Evolutionary conservation across 2,797 vertebrate genomes (phyloP).

Genomic region (Okamejei kenojei): DNA sequence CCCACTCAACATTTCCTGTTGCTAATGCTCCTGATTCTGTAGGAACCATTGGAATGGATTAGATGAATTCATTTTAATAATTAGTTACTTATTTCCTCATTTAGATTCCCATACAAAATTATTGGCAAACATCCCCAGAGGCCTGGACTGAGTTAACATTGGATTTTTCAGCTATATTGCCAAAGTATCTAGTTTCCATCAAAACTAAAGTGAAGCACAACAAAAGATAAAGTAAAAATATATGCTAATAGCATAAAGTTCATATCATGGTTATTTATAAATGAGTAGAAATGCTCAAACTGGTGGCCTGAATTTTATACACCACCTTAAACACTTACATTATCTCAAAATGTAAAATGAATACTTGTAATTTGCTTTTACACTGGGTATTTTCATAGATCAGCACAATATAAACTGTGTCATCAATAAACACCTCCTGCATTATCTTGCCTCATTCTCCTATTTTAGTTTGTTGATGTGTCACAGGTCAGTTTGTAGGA

Average conservation of each 20-base stretch:
- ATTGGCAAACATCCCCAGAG: not conserved
- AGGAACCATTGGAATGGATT: not conserved
- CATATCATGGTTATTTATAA: not conserved
- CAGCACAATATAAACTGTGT: not conserved
- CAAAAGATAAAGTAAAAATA: not conserved
- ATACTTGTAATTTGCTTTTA: not conserved
- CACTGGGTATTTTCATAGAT: not conserved
- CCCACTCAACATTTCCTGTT: not conserved
- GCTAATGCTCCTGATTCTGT: not conserved
- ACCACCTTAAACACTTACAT: not conserved
- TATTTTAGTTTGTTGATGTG: not conserved
- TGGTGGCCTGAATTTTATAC: not conserved
- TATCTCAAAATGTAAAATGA: not conserved
- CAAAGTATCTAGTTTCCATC: not conserved
- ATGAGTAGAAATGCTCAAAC: not conserved
- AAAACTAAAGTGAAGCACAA: not conserved
- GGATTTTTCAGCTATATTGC: not conserved
- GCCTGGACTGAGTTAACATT: not conserved
- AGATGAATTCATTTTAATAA: not conserved
- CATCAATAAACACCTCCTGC: not conserved
- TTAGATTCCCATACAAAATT: not conserved
- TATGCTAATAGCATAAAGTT: not conserved
- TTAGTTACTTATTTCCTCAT: not conserved
- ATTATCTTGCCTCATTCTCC: not conserved
- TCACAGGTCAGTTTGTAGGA: not conserved